Evolutionary conservation across 2,113 vertebrate species (phyloP), one percentile per base, ranked within the genome.

Genomic region (Xyrauchen texanus): DNA sequence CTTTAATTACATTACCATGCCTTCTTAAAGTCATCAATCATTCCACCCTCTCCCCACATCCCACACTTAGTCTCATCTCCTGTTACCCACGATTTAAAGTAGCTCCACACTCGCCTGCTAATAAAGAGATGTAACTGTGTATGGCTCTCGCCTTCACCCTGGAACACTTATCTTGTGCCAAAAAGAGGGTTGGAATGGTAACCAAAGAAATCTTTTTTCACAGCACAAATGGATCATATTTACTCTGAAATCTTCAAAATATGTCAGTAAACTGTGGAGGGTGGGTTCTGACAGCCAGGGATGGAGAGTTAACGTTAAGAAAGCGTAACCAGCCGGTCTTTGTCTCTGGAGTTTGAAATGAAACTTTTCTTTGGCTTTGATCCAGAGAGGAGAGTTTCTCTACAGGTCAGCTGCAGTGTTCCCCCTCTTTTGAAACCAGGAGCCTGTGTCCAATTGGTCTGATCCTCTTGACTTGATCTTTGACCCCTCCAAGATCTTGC

Each of bases 361-460:
- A 65, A 88, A 68, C 64, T 86, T 86, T 88, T 89, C 83, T 80
- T 0, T 69, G 67, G 71, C 86, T 90, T 91, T 91, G 88, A 91
- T 90, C 86, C 62, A 52, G 21, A 16, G 7, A 6, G n/a, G 77
- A 78, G 86, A 34, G 62, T 90, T 80, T 42, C 45, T 11, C 88
- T 85, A 86, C 88, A 46, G 78, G 81, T 83, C 72, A 81, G 79
- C 84, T 85, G 84, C 80, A 83, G 68, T 83, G 76, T 71, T 87
- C 79, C 67, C 79, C 85, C 68, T 68, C 81, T 78, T 89, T 84
- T 86, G 82, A 90, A 89, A 89, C 83, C 81, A 80, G 80, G 72
- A 85, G 87, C 85, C 90, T 91, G 89, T 86, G 85, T 89, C 90
- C 89, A 92, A 91, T 92, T 88, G 89, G 81, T 82, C 61, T 84